Conservation (phyloP, 2,888 invertebrate species). For the Thecophora atra region DNA sequence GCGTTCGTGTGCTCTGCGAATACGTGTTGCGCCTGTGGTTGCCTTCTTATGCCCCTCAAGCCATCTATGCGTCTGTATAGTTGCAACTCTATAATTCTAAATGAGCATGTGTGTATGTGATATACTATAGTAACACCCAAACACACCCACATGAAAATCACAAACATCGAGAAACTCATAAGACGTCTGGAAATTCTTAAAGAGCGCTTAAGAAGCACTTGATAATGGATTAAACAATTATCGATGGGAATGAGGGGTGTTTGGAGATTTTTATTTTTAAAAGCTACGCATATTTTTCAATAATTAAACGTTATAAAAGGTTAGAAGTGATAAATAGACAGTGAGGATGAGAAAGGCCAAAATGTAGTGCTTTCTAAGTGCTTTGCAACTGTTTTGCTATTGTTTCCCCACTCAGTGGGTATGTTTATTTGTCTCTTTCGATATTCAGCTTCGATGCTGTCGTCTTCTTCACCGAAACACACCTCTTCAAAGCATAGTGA, state of each 20-base stretch:
- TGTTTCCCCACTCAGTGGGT: neutral
- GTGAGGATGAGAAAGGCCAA: neutral
- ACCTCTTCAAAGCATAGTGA: slow-evolving; percentile 7
- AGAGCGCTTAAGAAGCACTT: slow-evolving; percentile 4
- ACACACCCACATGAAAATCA: neutral
- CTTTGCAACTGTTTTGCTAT: neutral
- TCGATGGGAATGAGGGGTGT: no score
- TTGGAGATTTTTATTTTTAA: no score
- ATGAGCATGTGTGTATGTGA: neutral
- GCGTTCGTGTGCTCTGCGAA: neutral
- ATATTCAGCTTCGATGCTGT: neutral
- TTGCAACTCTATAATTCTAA: slow-evolving; percentile 1
- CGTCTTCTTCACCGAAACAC: neutral
- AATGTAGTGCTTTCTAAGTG: neutral
- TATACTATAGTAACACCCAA: neutral
- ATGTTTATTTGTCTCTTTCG: neutral
- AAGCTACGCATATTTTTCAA: no score
- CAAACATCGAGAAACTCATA: neutral
- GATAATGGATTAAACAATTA: neutral
- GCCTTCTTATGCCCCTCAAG: slow-evolving; percentile 9
- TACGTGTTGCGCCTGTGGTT: slow-evolving; percentile 34
- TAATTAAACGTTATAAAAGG: no score
- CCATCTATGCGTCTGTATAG: no score
- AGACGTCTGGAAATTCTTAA: neutral
- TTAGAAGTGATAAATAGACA: no score